Evolutionary conservation across 2,888 invertebrate species (phyloP).

Genomic region (Drosophila stalkeri): DNA sequence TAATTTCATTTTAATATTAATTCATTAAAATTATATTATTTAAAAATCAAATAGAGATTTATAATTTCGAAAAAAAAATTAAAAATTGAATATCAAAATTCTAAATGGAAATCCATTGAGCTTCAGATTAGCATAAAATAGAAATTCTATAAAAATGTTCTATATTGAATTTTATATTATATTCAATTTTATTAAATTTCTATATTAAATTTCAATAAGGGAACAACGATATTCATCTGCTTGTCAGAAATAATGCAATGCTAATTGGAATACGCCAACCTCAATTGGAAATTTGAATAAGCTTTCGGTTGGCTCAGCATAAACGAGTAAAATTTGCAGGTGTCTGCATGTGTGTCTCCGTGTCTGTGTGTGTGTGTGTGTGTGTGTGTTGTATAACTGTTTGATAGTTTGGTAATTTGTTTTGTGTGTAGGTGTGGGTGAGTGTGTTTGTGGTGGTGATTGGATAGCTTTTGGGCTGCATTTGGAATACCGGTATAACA

Average conservation of each 20-base stretch:
- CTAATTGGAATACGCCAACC: background rate
- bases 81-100: background rate
- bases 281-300: background rate
- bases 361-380: conserved; percentile 9
- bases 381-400: conserved; percentile 19
- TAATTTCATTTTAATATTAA: too few species aligned
- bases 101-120: background rate
- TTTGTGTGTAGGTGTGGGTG: conserved; percentile 42
- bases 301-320: background rate
- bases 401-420: conserved; percentile 10
- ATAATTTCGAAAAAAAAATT: too few species aligned
- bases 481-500: conserved; percentile 86
- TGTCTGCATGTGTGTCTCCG: conserved; percentile 11
- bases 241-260: background rate
- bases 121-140: background rate
- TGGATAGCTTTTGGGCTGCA: conserved; percentile 52
- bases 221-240: background rate
- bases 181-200: too few species aligned
- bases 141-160: too few species aligned
- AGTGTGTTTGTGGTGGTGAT: conserved; percentile 24
- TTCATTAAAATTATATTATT: too few species aligned
- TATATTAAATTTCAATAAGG: background rate
- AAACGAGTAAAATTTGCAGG: background rate
- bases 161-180: background rate
- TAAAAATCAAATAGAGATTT: too few species aligned